Percentiles rank a stretch among this genome's conserved stretches.
These are phyloP conservation scores for Lepus townsendii DNA, from an alignment of 2,797 vertebrate species.

Conservation along the genomic window DNA sequence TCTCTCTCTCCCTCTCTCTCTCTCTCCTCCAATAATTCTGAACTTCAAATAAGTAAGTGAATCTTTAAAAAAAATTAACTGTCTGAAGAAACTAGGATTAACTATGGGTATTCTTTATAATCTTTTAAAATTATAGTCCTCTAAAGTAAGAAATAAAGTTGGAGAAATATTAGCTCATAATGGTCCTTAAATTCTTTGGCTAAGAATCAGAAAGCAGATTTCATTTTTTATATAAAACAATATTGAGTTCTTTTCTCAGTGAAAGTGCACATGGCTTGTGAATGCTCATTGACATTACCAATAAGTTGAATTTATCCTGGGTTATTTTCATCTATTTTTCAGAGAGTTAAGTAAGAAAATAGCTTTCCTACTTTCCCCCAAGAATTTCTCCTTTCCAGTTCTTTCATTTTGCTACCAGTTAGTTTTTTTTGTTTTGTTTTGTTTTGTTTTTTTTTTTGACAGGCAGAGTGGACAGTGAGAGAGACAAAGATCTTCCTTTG, in stretches of 20 bases:
- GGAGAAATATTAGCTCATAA: background rate
- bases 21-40: too few relatives aligned
- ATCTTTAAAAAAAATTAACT: background rate
- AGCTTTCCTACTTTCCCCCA: background rate
- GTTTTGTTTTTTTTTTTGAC: too few relatives aligned
- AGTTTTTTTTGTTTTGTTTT: background rate
- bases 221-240: slow-evolving; percentile 7
- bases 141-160: background rate
- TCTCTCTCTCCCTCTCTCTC: too few relatives aligned
- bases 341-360: slow-evolving; percentile 1
- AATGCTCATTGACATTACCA: background rate
- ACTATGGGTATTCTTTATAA: background rate
- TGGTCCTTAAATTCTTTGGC: background rate
- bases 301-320: background rate
- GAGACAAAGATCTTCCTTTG: too few relatives aligned
- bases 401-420: background rate
- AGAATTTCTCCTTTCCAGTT: background rate
- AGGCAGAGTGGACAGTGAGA: too few relatives aligned
- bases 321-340: background rate
- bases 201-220: background rate
- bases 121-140: background rate
- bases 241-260: background rate
- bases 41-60: too few relatives aligned
- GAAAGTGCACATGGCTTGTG: background rate
- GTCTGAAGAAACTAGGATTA: background rate